phyloP scores from a whole-genome alignment of 2,797 vertebrate genomes.

The Thunnus albacares region DNA sequence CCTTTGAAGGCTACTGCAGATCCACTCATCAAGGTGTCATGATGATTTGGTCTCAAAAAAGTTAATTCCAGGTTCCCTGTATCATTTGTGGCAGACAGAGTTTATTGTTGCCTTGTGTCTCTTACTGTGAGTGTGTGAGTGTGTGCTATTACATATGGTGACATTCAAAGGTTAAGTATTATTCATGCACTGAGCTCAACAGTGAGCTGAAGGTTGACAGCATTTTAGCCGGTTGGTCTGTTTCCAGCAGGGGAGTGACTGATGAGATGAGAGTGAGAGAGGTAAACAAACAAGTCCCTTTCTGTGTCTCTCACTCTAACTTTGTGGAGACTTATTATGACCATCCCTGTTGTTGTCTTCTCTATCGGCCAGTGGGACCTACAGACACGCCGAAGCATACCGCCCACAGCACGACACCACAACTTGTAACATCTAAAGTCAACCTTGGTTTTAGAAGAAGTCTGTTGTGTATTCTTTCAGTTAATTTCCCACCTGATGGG shows the following conservation, averaged over 20 bases:
- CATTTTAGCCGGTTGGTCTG: conserved; percentile 33
- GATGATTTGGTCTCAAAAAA: not conserved
- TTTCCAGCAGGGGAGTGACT: conserved; percentile 35
- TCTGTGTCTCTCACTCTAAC: conserved; percentile 1
- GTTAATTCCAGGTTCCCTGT: not conserved
- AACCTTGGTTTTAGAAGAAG: not conserved
- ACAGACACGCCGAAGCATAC: too few species aligned
- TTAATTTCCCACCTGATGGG: conserved; percentile 1
- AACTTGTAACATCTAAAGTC: not conserved
- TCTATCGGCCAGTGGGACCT: not conserved
- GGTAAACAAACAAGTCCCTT: conserved; percentile 21
- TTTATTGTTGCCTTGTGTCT: too few species aligned
- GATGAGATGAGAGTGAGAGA: conserved; percentile 36
- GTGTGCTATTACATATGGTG: conserved; percentile 15
- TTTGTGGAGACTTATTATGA: not conserved
- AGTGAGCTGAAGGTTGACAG: conserved; percentile 22
- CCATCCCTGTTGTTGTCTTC: not conserved
- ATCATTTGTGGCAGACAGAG: too few species aligned
- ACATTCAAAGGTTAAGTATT: conserved; percentile 54
- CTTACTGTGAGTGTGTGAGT: not conserved
- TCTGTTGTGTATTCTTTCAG: not conserved
- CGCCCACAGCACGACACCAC: too few species aligned
- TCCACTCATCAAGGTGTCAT: not conserved
- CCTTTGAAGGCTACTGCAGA: not conserved
- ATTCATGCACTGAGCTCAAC: conserved; percentile 34